These are phyloP conservation scores for Mesorhabditis spiculigera DNA, from an alignment of 2,888 invertebrate species.

Conservation along the genomic window DNA sequence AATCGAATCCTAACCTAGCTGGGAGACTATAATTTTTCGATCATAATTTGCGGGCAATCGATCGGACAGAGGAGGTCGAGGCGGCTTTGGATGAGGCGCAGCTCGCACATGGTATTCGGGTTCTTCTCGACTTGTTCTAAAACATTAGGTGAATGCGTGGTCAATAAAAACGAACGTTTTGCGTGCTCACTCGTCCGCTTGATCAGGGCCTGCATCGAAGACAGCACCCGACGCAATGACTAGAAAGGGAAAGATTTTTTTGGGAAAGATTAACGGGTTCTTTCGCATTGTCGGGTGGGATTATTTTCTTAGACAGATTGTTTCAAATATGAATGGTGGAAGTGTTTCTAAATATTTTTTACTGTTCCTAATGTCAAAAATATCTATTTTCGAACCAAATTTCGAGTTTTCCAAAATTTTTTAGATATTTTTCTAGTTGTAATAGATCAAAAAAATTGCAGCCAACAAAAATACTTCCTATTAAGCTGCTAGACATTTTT, in stretches of 20 bases:
- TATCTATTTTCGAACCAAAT: no score
- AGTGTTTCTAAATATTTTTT: no score
- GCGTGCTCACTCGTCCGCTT: constrained; percentile 34
- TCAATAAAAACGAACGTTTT: constrained; percentile 18
- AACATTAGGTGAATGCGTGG: background rate
- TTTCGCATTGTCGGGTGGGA: no score
- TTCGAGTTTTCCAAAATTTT: no score
- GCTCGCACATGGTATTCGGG: constrained; percentile 39
- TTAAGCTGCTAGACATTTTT: no score
- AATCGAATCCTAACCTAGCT: background rate
- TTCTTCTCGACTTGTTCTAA: constrained; percentile 24
- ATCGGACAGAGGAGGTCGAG: constrained; percentile 40
- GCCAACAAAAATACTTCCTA: no score
- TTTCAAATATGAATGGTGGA: no score
- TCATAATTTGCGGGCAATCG: constrained; percentile 13
- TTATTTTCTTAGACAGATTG: no score
- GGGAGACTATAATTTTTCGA: background rate
- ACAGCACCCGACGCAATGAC: constrained; percentile 41
- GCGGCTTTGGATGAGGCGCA: constrained; percentile 45
- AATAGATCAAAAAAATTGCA: no score
- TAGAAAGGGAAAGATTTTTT: background rate
- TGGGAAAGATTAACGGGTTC: no score
- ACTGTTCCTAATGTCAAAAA: no score
- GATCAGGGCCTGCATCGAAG: constrained; percentile 47
- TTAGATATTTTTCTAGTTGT: no score